These are phyloP conservation scores for Cephus runcator DNA, from an alignment of 2,888 invertebrate genomes.

Conservation along the genomic window DNA sequence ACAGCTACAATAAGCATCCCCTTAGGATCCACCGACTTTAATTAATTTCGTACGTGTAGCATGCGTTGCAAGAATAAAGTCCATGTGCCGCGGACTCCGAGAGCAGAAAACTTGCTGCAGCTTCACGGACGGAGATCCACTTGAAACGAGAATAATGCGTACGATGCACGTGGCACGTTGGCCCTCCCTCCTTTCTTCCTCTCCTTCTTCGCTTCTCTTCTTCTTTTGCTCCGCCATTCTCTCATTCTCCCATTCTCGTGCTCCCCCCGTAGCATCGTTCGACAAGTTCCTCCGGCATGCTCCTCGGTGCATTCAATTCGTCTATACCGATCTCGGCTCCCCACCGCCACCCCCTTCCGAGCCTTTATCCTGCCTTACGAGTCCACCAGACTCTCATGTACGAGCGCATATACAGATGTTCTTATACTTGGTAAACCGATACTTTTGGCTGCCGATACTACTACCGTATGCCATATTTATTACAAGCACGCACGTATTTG, in stretches of 20 bases:
- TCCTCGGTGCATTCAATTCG: neutral
- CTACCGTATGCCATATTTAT: conserved; percentile 41
- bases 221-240: neutral
- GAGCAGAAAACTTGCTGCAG: conserved; percentile 1
- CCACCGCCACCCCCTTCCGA: neutral
- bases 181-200: conserved; percentile 12
- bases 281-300: neutral
- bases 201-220: neutral
- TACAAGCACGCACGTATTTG: conserved; percentile 28
- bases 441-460: conserved; percentile 10
- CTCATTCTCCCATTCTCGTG: conserved; percentile 2
- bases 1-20: conserved; percentile 41
- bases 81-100: conserved; percentile 30
- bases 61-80: conserved; percentile 44
- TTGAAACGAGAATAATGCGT: conserved; percentile 53
- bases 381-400: neutral
- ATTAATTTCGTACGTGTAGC: conserved; percentile 59
- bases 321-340: conserved; percentile 8
- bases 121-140: conserved; percentile 36
- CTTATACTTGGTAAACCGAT: neutral
- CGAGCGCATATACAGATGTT: neutral
- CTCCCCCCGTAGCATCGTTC: neutral
- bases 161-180: conserved; percentile 50
- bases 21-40: conserved; percentile 53
- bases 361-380: conserved; percentile 30